Percentiles rank a stretch among this genome's conserved stretches.
Conservation (phyloP, 2,888 invertebrate genomes). For the Amphipyra berbera region DNA sequence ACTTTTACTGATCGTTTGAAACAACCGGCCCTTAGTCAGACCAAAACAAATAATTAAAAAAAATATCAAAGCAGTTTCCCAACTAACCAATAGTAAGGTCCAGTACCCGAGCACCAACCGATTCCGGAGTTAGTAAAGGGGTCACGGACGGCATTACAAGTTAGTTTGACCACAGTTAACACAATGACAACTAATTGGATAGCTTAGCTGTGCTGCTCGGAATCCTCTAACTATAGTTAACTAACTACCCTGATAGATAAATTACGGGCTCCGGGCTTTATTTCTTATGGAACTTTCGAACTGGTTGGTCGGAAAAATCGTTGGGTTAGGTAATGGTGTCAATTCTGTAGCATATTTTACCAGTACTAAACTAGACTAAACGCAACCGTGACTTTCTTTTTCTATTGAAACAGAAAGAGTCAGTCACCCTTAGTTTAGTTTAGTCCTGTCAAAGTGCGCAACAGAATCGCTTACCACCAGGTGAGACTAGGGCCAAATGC, state of each 20-base stretch:
- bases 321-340: slow-evolving; percentile 35
- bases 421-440: too few species aligned
- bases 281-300: slow-evolving; percentile 44
- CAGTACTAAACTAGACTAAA: too few species aligned
- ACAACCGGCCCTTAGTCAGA: too few species aligned
- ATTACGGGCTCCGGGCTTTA: slow-evolving; percentile 51
- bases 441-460: too few species aligned
- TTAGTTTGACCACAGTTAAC: slow-evolving; percentile 68
- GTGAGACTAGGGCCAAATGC: too few species aligned
- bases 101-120: slow-evolving; percentile 58
- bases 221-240: slow-evolving; percentile 48
- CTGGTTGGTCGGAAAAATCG: slow-evolving; percentile 37
- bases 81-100: slow-evolving; percentile 54
- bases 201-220: slow-evolving; percentile 64
- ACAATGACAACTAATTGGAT: slow-evolving; percentile 74
- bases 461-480: too few species aligned
- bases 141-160: slow-evolving; percentile 73
- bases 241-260: slow-evolving; percentile 54
- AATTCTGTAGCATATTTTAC: too few species aligned
- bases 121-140: slow-evolving; percentile 66
- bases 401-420: too few species aligned
- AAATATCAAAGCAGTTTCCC: too few species aligned
- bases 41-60: too few species aligned
- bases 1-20: too few species aligned
- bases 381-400: too few species aligned